phyloP scores from a whole-genome alignment of 2,113 vertebrate genomes.

The Podarcis muralis region DNA sequence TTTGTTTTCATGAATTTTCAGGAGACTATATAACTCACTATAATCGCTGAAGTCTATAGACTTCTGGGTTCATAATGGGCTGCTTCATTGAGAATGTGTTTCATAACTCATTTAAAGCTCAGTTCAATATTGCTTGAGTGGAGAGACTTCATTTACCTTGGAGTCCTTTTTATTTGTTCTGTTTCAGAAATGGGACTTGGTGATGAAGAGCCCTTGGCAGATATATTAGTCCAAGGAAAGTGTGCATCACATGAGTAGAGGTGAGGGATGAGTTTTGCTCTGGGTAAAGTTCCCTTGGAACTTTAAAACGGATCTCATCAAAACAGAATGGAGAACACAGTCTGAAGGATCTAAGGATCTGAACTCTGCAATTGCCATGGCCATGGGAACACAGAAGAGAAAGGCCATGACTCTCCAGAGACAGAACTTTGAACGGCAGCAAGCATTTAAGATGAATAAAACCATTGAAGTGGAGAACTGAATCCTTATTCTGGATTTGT shows the following conservation, averaged over 20 bases:
- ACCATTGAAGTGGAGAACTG: background rate
- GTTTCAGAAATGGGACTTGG: conserved; percentile 41
- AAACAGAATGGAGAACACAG: conserved; percentile 26
- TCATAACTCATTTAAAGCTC: conserved; percentile 57
- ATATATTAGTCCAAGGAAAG: too few relatives aligned
- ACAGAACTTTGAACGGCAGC: background rate
- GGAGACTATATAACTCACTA: conserved; percentile 40
- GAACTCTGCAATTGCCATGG: background rate
- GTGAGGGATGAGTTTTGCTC: background rate
- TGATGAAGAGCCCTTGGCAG: background rate
- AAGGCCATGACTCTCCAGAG: background rate
- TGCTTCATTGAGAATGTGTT: conserved; percentile 45
- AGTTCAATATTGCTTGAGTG: conserved; percentile 30
- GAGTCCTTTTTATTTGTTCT: conserved; percentile 54
- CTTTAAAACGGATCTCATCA: background rate
- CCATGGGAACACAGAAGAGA: background rate
- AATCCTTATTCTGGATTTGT: background rate
- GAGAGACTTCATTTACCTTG: conserved; percentile 30
- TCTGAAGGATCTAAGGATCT: background rate
- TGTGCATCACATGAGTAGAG: conserved; percentile 30
- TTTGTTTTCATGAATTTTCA: conserved; percentile 51
- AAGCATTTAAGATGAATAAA: conserved; percentile 23
- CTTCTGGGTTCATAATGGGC: conserved; percentile 26
- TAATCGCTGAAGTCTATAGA: conserved; percentile 36
- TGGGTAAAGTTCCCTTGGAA: background rate